Percentiles rank a stretch among this genome's conserved stretches.
Evolutionary conservation across 1,140 invertebrate genomes (phyloP).

Genomic region (Cotesia vestalis): DNA sequence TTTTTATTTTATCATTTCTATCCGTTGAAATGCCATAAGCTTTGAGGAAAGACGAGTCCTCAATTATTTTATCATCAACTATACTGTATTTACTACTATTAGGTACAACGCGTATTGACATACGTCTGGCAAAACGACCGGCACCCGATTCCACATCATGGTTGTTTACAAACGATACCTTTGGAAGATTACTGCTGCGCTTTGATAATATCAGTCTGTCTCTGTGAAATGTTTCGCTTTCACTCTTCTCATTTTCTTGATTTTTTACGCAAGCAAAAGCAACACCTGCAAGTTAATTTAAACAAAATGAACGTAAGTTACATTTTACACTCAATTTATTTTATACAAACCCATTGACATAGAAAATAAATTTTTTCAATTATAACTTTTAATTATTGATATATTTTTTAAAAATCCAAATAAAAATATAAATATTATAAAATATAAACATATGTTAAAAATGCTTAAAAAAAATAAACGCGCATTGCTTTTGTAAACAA

Average conservation of each 20-base stretch:
- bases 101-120: conserved; percentile 55
- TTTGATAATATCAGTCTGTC: too few relatives aligned
- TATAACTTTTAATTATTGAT: too few relatives aligned
- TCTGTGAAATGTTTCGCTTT: conserved; percentile 9
- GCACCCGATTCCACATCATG: conserved; percentile 16
- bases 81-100: conserved; percentile 39
- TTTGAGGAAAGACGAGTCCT: conserved; percentile 51
- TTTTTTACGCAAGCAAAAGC: conserved; percentile 43
- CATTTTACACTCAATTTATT: neutral
- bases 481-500: too few relatives aligned
- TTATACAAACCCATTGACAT: too few relatives aligned
- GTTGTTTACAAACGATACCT: conserved; percentile 24
- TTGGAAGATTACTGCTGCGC: conserved; percentile 30
- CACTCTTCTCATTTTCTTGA: conserved; percentile 39
- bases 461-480: too few relatives aligned
- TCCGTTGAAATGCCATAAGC: conserved; percentile 48
- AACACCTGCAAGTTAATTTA: conserved; percentile 38
- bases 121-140: conserved; percentile 36
- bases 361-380: too few relatives aligned
- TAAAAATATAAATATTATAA: neutral
- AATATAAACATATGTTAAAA: neutral
- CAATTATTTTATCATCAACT: conserved; percentile 31
- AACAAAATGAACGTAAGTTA: conserved; percentile 18
- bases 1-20: conserved; percentile 28
- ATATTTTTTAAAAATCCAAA: too few relatives aligned